Conservation (phyloP, 2,113 vertebrate genomes). For the Vidua macroura region DNA sequence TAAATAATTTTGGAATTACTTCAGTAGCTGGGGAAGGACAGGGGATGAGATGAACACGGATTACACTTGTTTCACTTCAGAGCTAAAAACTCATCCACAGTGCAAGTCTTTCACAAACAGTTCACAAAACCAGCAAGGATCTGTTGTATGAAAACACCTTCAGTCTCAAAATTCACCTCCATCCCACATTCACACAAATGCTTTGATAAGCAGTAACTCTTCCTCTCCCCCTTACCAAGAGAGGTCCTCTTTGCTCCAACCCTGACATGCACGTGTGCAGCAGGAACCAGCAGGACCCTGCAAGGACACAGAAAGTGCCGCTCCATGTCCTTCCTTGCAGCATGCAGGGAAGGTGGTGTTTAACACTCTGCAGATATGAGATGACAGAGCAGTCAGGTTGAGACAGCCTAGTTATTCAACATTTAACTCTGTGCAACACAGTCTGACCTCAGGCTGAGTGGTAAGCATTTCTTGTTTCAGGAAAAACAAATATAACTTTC, state of each 20-base stretch:
- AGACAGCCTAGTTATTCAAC: background rate
- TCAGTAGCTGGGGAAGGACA: background rate
- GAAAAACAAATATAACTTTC: background rate
- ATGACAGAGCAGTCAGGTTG: background rate
- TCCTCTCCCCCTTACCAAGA: background rate
- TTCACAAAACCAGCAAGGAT: background rate
- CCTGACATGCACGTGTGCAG: fast-evolving
- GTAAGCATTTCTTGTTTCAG: background rate
- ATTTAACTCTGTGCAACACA: background rate
- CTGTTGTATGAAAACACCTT: background rate
- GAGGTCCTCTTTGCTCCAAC: background rate
- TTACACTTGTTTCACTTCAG: background rate
- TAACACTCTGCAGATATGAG: background rate
- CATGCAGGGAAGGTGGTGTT: background rate
- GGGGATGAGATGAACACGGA: fast-evolving
- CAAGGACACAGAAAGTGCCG: background rate
- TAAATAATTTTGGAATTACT: background rate
- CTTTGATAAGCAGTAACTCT: background rate
- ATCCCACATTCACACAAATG: background rate
- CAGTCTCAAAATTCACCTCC: background rate
- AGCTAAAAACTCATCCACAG: background rate
- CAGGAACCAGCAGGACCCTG: background rate
- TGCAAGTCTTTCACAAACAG: background rate
- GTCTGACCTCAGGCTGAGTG: background rate
- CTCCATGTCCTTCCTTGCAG: background rate